Percentiles rank a stretch among this genome's conserved stretches.
Conservation (phyloP, 64 coral and sea anemone genomes). For the Stichodactyla helianthus region DNA sequence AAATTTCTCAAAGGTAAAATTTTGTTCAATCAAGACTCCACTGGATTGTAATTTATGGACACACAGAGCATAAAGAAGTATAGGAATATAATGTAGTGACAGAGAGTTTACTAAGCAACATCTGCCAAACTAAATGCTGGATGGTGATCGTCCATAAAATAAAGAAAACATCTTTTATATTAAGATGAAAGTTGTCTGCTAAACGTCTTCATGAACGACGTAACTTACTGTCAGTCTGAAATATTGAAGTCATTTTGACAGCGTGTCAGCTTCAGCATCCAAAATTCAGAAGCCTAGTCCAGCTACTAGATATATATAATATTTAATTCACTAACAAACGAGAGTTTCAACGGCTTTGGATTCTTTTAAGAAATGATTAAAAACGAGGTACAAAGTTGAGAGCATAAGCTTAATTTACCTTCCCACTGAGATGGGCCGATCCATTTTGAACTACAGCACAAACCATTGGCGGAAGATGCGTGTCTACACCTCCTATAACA, state of each 20-base stretch:
- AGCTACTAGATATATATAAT: background rate
- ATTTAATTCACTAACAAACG: background rate
- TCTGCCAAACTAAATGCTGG: too few relatives aligned
- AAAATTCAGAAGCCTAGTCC: background rate
- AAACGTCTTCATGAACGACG: background rate
- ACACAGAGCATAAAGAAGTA: too few relatives aligned
- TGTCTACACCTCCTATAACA: conserved; percentile 97
- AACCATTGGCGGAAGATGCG: conserved; percentile 89
- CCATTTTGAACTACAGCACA: conserved; percentile 96
- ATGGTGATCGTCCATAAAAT: too few relatives aligned
- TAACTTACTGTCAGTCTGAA: background rate
- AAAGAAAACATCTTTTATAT: too few relatives aligned
- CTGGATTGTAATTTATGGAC: too few relatives aligned
- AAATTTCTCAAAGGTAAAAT: too few relatives aligned
- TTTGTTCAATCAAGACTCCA: too few relatives aligned
- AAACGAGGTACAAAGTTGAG: background rate
- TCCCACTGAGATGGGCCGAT: conserved; percentile 82
- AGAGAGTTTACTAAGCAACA: too few relatives aligned
- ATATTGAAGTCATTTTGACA: too few relatives aligned
- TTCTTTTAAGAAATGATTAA: background rate
- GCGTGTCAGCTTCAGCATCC: background rate
- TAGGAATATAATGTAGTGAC: too few relatives aligned
- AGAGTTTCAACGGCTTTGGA: background rate
- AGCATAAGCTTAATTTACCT: conserved; percentile 14
- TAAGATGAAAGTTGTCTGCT: background rate